Conservation (phyloP, 2,113 vertebrate species). For the Pomatostomus ruficeps region DNA sequence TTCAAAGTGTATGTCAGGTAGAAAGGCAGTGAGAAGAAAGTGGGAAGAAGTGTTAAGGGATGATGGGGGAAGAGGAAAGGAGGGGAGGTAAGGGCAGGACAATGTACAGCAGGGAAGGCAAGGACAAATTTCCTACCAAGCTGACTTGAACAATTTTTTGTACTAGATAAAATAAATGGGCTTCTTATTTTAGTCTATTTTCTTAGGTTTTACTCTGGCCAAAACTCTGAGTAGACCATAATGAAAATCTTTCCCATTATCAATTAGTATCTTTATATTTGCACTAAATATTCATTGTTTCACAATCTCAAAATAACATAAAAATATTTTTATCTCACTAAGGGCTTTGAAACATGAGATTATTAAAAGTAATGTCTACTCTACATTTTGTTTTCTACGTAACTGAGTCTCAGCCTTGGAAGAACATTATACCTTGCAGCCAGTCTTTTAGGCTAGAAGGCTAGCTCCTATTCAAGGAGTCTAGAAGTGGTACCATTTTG, state of each 20-base stretch:
- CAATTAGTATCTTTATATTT: not conserved
- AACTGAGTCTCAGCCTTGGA: not conserved
- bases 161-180: not conserved
- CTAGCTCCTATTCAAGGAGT: not conserved
- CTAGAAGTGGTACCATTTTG: not conserved
- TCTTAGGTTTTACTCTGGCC: not conserved
- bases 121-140: accelerated
- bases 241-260: not conserved
- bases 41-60: not conserved
- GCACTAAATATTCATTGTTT: not conserved
- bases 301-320: not conserved
- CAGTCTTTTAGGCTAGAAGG: not conserved
- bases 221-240: not conserved
- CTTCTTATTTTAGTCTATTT: not conserved
- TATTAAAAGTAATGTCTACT: not conserved
- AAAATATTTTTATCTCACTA: not conserved
- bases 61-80: not conserved
- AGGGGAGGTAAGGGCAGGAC: not conserved
- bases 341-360: not conserved
- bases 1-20: not conserved
- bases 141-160: not conserved
- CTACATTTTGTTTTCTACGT: not conserved
- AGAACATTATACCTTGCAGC: not conserved
- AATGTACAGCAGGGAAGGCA: not conserved
- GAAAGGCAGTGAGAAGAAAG: not conserved